phyloP scores from a whole-genome alignment of 2,113 vertebrate species.

The Eonycteris spelaea region DNA sequence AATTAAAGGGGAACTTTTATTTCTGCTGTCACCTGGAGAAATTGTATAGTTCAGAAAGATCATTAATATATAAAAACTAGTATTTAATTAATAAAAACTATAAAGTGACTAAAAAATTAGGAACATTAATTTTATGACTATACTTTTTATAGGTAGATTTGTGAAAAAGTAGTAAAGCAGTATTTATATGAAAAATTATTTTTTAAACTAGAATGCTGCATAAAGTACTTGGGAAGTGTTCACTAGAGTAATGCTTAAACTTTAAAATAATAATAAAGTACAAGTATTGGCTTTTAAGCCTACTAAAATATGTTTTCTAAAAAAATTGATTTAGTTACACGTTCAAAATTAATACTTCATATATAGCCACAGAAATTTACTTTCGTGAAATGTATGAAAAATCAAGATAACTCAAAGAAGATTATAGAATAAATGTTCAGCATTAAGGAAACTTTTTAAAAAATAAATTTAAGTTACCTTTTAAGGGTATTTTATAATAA shows the following conservation, averaged over 20 bases:
- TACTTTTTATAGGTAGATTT: neutral
- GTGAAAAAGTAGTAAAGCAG: neutral
- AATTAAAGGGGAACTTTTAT: constrained; percentile 16
- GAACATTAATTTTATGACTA: neutral
- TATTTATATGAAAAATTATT: neutral
- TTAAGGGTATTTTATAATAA: neutral
- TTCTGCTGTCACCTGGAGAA: neutral
- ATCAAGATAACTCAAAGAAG: neutral
- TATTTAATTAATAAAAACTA: neutral
- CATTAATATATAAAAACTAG: constrained; percentile 5
- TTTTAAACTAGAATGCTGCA: neutral
- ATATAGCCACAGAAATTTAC: neutral
- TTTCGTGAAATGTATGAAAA: neutral
- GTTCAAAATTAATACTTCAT: neutral
- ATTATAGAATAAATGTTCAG: neutral
- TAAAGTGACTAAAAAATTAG: neutral
- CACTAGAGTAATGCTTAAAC: neutral
- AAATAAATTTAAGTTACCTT: neutral
- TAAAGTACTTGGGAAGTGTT: neutral
- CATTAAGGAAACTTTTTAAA: neutral
- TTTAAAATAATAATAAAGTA: constrained; percentile 11
- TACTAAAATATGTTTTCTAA: neutral
- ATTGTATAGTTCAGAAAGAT: neutral
- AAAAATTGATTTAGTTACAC: neutral
- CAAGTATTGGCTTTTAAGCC: neutral